Base-by-base conservation (phyloP, 2,113 vertebrate species). In the Peromyscus polionotus region DNA sequence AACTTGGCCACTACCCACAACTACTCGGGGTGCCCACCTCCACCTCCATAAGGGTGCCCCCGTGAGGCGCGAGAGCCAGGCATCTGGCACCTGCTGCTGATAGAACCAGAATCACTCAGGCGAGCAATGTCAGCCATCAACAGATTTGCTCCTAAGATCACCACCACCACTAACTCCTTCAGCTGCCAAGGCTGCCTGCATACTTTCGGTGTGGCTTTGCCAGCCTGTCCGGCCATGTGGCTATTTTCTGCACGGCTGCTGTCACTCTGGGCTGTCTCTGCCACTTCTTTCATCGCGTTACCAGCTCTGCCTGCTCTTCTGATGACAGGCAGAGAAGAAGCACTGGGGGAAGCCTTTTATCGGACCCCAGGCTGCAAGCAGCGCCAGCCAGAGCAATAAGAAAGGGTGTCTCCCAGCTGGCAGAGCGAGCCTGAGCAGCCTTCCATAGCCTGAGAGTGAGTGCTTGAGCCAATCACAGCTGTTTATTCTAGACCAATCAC, bases 401-500 rank as follows among this genome's bases (percentile, higher is more conserved):
- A 51, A 48, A n/a, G 65, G 61, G 85, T 12, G 33, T 72, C 33
- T 72, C 85, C 63, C 10, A 4, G 63, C 19, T 70, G 63, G 26
- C 45, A 28, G 13, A n/a, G 20, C 28, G 67, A 72, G 48, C 85
- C 67, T 33, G 63, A 39, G 67, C 86, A 54, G 67, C 3, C 17
- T 88, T 54, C 42, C 5, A 57, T 24, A 72, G 33, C 68, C 33
- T 88, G 45, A 88, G n/a, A 33, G 39, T 12, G 48, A 1, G 33
- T 54, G 11, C 7, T 26, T n/a, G 59, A 63, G 57, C 83, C 39
- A 85, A 63, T 85, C 83, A 65, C 12, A 36, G 65, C 65, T 70
- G 45, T 51, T 87, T 87, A 33, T n/a, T 70, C 31, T 86, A 86
- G 61, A 88, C 67, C 86, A 88, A 70, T 87, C 85, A 86, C 28